phyloP scores from a whole-genome alignment of 2,113 vertebrate species.

The Atrichornis clamosus region DNA sequence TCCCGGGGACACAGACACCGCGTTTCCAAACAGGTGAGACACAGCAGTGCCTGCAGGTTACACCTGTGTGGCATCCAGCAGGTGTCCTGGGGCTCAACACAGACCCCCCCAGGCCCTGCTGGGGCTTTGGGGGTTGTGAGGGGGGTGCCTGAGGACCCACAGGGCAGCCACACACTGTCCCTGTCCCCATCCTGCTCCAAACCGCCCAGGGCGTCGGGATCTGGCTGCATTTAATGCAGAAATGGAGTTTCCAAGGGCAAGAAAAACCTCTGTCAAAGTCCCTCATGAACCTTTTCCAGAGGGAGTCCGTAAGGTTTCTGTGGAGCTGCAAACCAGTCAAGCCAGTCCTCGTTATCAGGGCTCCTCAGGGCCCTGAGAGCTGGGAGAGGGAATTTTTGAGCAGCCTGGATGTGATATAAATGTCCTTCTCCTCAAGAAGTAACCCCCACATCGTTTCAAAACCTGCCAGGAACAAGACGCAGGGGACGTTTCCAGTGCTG shows the following conservation, averaged over 20 bases:
- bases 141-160: not conserved
- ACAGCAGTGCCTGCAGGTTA: rapidly evolving
- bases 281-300: not conserved
- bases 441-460: not conserved
- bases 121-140: not conserved
- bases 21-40: rapidly evolving
- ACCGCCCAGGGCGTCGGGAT: not conserved
- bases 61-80: not conserved
- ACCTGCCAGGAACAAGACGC: not conserved
- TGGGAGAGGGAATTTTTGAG: not conserved
- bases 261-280: not conserved
- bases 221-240: not conserved
- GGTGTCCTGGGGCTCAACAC: not conserved
- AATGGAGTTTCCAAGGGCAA: not conserved
- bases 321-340: not conserved
- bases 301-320: not conserved
- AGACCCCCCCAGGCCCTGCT: not conserved
- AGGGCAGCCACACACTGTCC: not conserved
- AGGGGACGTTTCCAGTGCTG: not conserved
- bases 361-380: not conserved
- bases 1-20: not conserved
- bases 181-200: not conserved
- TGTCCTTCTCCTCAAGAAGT: not conserved
- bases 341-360: not conserved
- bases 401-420: not conserved